These are phyloP conservation scores for Polyommatus icarus DNA, from an alignment of 2,888 invertebrate genomes.

Conservation along the genomic window DNA sequence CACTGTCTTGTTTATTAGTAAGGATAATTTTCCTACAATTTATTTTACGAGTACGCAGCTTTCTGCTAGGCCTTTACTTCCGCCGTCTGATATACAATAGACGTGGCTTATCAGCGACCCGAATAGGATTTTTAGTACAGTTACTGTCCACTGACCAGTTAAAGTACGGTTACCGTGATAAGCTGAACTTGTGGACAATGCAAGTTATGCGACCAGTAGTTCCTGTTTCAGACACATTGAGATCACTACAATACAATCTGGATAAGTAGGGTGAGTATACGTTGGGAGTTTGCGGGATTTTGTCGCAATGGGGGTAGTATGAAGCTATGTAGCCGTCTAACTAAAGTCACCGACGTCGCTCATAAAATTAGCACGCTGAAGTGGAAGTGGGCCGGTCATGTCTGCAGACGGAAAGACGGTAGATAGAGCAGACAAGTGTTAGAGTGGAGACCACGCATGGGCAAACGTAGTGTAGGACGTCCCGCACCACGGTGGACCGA, in stretches of 20 bases:
- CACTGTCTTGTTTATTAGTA: neutral
- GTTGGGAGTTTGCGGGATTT: neutral
- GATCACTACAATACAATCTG: slow-evolving; percentile 39
- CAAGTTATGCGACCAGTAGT: slow-evolving; percentile 29
- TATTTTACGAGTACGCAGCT: neutral
- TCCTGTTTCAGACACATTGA: slow-evolving; percentile 41
- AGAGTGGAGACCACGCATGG: too few relatives aligned
- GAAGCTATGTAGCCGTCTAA: too few relatives aligned
- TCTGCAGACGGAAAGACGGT: too few relatives aligned
- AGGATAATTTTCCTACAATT: neutral
- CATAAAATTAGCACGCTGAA: too few relatives aligned
- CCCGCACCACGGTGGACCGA: too few relatives aligned
- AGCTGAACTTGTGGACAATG: slow-evolving; percentile 23
- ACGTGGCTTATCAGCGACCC: slow-evolving; percentile 12
- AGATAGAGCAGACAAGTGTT: too few relatives aligned
- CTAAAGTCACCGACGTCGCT: too few relatives aligned
- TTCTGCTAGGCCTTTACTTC: neutral
- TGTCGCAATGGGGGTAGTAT: neutral
- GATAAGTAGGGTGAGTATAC: slow-evolving; percentile 31
- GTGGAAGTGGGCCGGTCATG: too few relatives aligned
- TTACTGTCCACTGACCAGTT: neutral
- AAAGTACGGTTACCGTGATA: slow-evolving; percentile 12
- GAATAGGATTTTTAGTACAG: slow-evolving; percentile 28
- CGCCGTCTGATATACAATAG: slow-evolving; percentile 5
- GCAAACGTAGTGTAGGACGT: too few relatives aligned